Evolutionary conservation across 2,797 vertebrate genomes (phyloP), one percentile per base, ranked within the genome.

Genomic region (Eupleurogrammus muticus): DNA sequence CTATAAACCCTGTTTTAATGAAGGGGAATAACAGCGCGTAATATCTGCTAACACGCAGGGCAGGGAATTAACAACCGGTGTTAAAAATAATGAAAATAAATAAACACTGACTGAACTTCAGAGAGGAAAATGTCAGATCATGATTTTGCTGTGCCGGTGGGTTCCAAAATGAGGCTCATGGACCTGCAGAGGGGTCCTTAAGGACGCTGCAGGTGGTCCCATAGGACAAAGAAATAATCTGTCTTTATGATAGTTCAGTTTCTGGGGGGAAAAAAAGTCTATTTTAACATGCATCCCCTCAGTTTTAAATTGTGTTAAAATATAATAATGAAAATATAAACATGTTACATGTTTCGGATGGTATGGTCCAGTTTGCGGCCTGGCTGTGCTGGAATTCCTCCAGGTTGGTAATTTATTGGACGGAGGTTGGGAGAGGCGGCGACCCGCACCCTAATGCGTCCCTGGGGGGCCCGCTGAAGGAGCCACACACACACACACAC

Each of bases 381-480:
- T 66, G 84, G 23, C 63, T 88, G 90, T 90, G 83, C 67, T 90
- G 92, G 89, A 92, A 94, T 93, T 84, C 76, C 68, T 87, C 82
- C 89, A 90, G 86, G 69, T 79, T 79, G 69, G 62, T 86, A 70
- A 82, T 86, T 85, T 82, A 83, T 79, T 52, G 87, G 89, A 70
- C 77, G 64, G 77, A 82, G 75, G 83, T 81, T 84, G 88, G 67
- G 60, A 50, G 57, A 28, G 28, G 28, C 28, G 28, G 34, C 34
- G 16, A 70, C 79, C 77, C 82, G 72, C 77, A 84, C 75, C 84
- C 82, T 89, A 89, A 89, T 85, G 70, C 65, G 78, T 83, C 94
- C 89, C 92, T 44, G 46, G 73, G 91, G 88, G 84, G 79, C 81
- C 66, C 54, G 48, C 72, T 69, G 69, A 53, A 67, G n/a, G n/a